A percentile compares a stretch with the other conserved stretches of the same genome.
Evolutionary conservation across 1,140 invertebrate species (phyloP).

Genomic region (Caligus rogercresseyi): DNA sequence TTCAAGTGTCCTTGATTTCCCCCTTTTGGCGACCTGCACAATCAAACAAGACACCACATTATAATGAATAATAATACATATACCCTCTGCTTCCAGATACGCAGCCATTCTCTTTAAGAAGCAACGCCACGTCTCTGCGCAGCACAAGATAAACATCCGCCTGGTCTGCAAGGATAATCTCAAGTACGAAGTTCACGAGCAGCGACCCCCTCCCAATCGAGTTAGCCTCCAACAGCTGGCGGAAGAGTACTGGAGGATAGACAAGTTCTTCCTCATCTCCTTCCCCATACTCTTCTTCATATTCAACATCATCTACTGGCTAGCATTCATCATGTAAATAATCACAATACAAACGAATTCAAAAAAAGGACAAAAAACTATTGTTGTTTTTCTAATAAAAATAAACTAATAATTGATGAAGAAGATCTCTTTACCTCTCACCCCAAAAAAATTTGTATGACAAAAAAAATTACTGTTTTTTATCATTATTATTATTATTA

Average conservation of each 20-base stretch:
- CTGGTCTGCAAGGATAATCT: conserved; percentile 19
- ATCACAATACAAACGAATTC: background rate
- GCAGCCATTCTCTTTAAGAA: conserved; percentile 20
- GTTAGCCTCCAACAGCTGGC: conserved; percentile 16
- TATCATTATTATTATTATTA: no score
- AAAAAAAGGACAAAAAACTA: background rate
- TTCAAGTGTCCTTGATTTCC: background rate
- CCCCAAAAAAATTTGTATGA: no score
- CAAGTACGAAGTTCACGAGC: conserved; percentile 20
- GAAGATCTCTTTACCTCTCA: no score
- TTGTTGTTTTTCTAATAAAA: background rate
- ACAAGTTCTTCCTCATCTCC: conserved; percentile 21
- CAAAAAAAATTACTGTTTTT: no score
- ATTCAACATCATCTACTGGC: conserved; percentile 21
- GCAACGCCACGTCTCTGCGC: conserved; percentile 18
- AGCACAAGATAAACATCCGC: conserved; percentile 15
- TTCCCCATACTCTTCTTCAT: conserved; percentile 20
- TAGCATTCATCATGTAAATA: conserved; percentile 18
- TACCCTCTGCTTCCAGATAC: conserved; percentile 14
- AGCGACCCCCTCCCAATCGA: background rate
- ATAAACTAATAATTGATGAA: no score
- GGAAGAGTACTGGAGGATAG: conserved; percentile 21
- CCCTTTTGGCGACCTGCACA: no score
- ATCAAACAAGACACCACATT: no score
- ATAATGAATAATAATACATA: no score